phyloP scores from a whole-genome alignment of 2,113 vertebrate species.

The Hylia prasina region DNA sequence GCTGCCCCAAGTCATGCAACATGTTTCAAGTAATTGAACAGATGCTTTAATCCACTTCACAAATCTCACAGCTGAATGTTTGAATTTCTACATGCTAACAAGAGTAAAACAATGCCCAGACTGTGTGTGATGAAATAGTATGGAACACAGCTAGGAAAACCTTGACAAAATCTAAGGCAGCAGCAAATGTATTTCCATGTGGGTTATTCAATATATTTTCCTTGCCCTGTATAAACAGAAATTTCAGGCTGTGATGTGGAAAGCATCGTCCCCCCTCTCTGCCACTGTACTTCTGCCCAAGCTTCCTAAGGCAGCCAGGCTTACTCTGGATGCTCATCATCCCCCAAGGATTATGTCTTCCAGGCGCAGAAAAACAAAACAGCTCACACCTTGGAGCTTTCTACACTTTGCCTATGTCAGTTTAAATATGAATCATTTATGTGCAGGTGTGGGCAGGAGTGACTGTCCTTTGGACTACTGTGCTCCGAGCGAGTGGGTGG shows the following conservation, averaged over 20 bases:
- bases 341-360: not conserved
- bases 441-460: accelerated
- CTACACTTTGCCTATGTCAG: accelerated
- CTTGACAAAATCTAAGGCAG: not conserved
- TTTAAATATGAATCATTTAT: accelerated
- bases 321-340: not conserved
- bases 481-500: accelerated
- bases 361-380: not conserved
- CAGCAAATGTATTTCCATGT: not conserved
- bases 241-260: not conserved
- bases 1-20: not conserved
- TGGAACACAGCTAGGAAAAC: not conserved
- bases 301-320: not conserved
- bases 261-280: not conserved
- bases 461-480: accelerated
- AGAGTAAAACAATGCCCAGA: not conserved
- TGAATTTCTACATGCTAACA: not conserved
- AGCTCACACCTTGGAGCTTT: not conserved
- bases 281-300: not conserved
- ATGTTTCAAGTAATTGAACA: not conserved
- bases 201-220: not conserved
- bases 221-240: not conserved
- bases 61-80: not conserved
- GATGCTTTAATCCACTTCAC: not conserved
- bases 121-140: not conserved